Conservation (phyloP, 2,888 invertebrate genomes). For the Venusia cambrica region DNA sequence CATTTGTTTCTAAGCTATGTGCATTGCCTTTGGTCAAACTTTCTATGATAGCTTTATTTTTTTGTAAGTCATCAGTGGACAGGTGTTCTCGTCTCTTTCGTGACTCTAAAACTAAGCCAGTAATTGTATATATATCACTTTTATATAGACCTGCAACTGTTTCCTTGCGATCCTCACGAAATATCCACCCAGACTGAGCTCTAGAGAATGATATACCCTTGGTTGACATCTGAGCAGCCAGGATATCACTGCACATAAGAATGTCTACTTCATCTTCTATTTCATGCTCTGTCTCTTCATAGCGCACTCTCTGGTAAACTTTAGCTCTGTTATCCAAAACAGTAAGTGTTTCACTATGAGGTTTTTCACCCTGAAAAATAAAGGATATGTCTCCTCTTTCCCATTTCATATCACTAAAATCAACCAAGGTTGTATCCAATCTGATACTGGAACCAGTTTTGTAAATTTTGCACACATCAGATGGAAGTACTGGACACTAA, state of each 20-base stretch:
- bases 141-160: constrained; percentile 94
- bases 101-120: constrained; percentile 95
- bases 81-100: constrained; percentile 97
- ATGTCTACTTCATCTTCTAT: constrained; percentile 99
- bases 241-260: constrained; percentile 98
- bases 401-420: constrained; percentile 99
- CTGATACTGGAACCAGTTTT: constrained; percentile 96
- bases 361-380: constrained; percentile 94
- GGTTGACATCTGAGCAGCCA: constrained; percentile 98
- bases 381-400: constrained; percentile 99
- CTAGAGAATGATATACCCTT: constrained; percentile 96
- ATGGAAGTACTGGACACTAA: constrained; percentile 97
- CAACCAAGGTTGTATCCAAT: constrained; percentile 97
- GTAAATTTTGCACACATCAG: constrained; percentile 98
- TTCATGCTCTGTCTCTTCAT: constrained; percentile 96
- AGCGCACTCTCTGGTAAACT: constrained; percentile 94
- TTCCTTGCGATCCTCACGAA: constrained; percentile 96
- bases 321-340: constrained; percentile 97
- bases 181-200: constrained; percentile 97
- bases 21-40: constrained; percentile 92
- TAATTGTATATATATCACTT: constrained; percentile 95
- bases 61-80: constrained; percentile 96
- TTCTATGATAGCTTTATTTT: constrained; percentile 97
- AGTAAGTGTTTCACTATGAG: constrained; percentile 91
- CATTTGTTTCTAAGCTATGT: constrained; percentile 85